Evolutionary conservation across 2,888 invertebrate species (phyloP), one percentile per base, ranked within the genome.

Genomic region (Drosophila siamana): DNA sequence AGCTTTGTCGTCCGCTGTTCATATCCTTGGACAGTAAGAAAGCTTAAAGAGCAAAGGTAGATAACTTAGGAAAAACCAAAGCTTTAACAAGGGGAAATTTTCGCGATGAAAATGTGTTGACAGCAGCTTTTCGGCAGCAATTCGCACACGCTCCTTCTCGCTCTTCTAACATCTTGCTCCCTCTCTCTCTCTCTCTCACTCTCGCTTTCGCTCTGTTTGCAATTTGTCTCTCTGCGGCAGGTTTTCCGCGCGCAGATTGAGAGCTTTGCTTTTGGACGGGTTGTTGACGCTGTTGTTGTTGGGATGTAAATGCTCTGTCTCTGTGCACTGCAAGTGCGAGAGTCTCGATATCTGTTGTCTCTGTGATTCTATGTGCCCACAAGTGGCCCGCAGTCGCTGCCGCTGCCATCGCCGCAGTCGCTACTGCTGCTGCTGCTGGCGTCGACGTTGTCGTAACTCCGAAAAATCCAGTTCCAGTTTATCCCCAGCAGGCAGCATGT

Each of bases 401-500:
- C 11, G 28, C 22, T 11, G 59, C 33, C 3, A 47, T 6, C 13
- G 33, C 36, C 28, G 28, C 3, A 1, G 19, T 19, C 19, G 19
- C 30, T 44, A 55, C 59, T 52, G 52, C 24, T 52, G 48, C 56
- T 43, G 62, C 47, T 44, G 71, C 16, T 15, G 57, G 40, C 60
- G 52, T 46, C 63, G 56, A 50, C 62, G 64, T 62, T 69, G 80
- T 66, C 80, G 84, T 75, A 81, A 81, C 88, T 86, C 86, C 86
- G 84, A 88, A 85, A 83, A 90, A 91, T 91, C 82, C 86, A 82
- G 86, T 86, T 86, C 91, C 91, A 91, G 91, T 91, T 91, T 90
- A 91, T 91, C 91, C 90, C 90, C 91, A 91, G 90, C 91, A 88
- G 91, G 91, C 91, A 89, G 85, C 90, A 90, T 85, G 91, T 88